Conservation (phyloP, 2,888 invertebrate species). For the Clivina fossor region DNA sequence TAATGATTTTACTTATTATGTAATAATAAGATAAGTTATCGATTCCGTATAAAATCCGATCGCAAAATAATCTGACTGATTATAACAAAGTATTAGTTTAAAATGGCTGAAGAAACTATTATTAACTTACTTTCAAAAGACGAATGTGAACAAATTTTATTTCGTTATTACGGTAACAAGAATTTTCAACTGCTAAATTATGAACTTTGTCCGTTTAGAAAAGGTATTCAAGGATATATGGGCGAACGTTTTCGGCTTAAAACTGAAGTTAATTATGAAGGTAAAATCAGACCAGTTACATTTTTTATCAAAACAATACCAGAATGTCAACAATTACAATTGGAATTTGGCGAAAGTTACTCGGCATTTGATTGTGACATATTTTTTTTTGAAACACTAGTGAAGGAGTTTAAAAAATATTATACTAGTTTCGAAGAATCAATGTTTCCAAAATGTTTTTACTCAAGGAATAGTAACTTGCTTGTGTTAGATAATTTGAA, state of each 20-base stretch:
- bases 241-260: constrained; percentile 42
- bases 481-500: constrained; percentile 48
- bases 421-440: constrained; percentile 19
- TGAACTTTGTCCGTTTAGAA: constrained; percentile 32
- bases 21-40: background rate
- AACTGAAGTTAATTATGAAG: constrained; percentile 33
- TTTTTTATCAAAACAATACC: constrained; percentile 36
- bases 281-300: constrained; percentile 12
- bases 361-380: constrained; percentile 35
- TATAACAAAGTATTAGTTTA: too few relatives aligned
- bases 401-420: constrained; percentile 23
- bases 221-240: constrained; percentile 41
- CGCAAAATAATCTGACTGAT: too few relatives aligned
- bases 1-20: background rate
- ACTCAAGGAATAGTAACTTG: constrained; percentile 41
- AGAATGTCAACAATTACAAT: constrained; percentile 7
- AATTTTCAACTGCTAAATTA: constrained; percentile 25
- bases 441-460: constrained; percentile 47
- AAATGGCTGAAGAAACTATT: constrained; percentile 13
- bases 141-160: constrained; percentile 22
- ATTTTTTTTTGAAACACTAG: constrained; percentile 30
- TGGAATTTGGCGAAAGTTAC: constrained; percentile 22
- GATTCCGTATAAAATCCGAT: too few relatives aligned
- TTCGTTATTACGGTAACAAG: constrained; percentile 11
- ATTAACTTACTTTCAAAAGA: too few relatives aligned